Evolutionary conservation across 2,797 vertebrate genomes (phyloP).

Genomic region (Melanotaenia maccullochi): DNA sequence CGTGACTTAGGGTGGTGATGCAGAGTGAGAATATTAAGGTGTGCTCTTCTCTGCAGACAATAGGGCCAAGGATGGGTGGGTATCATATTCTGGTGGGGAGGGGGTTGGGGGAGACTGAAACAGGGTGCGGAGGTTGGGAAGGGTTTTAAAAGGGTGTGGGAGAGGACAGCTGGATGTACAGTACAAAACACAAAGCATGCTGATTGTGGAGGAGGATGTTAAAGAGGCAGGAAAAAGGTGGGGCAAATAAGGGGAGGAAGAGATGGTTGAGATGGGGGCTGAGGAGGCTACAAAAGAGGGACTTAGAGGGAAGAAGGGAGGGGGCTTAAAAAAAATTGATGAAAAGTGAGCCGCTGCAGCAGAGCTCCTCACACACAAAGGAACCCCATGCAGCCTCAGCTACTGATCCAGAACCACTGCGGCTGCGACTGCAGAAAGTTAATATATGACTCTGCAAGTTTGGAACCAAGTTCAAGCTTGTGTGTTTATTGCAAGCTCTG

Average conservation of each 20-base stretch:
- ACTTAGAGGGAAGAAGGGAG: slow-evolving; percentile 3
- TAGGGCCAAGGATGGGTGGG: slow-evolving; percentile 47
- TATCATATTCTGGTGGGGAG: slow-evolving; percentile 17
- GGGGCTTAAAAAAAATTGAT: slow-evolving; percentile 5
- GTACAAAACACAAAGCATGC: slow-evolving; percentile 32
- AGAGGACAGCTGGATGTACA: slow-evolving; percentile 62
- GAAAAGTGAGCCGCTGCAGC: slow-evolving; percentile 52
- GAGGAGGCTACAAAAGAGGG: slow-evolving; percentile 26
- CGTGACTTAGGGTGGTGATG: slow-evolving; percentile 46
- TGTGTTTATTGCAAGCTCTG: slow-evolving; percentile 45
- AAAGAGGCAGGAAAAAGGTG: slow-evolving; percentile 38
- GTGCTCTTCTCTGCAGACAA: slow-evolving; percentile 59
- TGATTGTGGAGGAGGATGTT: slow-evolving; percentile 54
- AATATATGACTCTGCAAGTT: slow-evolving; percentile 19
- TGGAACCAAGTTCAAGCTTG: slow-evolving; percentile 21
- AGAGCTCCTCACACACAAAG: slow-evolving; percentile 63
- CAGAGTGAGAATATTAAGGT: slow-evolving; percentile 61
- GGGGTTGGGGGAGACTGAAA: slow-evolving; percentile 9
- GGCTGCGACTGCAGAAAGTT: slow-evolving; percentile 50
- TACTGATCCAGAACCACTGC: slow-evolving; percentile 58
- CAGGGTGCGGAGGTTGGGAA: not conserved
- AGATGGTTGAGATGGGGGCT: slow-evolving; percentile 15
- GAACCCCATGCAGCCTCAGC: slow-evolving; percentile 59
- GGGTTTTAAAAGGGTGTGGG: slow-evolving; percentile 29
- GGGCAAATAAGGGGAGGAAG: slow-evolving; percentile 11